These are phyloP conservation scores for Drosophila prosaltans DNA, from an alignment of 1,140 invertebrate genomes.

Conservation along the genomic window DNA sequence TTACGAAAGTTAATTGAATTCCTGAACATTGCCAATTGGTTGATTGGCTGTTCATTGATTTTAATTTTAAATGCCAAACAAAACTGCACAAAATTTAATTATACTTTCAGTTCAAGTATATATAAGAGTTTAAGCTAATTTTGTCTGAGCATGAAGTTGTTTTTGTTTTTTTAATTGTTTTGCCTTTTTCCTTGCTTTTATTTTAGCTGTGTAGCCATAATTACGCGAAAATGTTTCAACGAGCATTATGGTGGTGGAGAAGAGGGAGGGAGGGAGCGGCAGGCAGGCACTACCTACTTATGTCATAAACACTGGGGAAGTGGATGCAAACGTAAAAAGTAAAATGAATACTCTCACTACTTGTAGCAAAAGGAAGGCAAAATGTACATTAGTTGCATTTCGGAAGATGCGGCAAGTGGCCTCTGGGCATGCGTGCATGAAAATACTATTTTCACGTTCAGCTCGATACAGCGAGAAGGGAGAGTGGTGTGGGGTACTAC, in stretches of 20 bases:
- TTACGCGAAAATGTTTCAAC: slow-evolving; percentile 41
- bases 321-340: slow-evolving; percentile 63
- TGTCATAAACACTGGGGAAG: slow-evolving; percentile 47
- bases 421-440: slow-evolving; percentile 69
- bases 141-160: slow-evolving; percentile 37
- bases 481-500: background rate
- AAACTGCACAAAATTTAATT: slow-evolving; percentile 43
- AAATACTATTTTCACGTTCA: slow-evolving; percentile 65
- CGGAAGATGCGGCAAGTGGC: slow-evolving; percentile 34
- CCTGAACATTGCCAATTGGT: slow-evolving; percentile 38
- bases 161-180: slow-evolving; percentile 39
- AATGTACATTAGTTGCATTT: slow-evolving; percentile 1
- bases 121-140: slow-evolving; percentile 43
- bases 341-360: slow-evolving; percentile 72
- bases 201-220: slow-evolving; percentile 14
- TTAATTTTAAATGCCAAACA: slow-evolving; percentile 25
- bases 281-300: slow-evolving; percentile 26
- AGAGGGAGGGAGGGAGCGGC: background rate
- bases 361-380: slow-evolving; percentile 2
- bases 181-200: slow-evolving; percentile 29
- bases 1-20: slow-evolving; percentile 62
- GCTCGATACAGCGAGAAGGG: background rate
- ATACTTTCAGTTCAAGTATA: slow-evolving; percentile 41
- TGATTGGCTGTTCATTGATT: slow-evolving; percentile 25
- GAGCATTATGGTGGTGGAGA: background rate